phyloP scores from a whole-genome alignment of 2,888 invertebrate genomes.

The Tachina fera region DNA sequence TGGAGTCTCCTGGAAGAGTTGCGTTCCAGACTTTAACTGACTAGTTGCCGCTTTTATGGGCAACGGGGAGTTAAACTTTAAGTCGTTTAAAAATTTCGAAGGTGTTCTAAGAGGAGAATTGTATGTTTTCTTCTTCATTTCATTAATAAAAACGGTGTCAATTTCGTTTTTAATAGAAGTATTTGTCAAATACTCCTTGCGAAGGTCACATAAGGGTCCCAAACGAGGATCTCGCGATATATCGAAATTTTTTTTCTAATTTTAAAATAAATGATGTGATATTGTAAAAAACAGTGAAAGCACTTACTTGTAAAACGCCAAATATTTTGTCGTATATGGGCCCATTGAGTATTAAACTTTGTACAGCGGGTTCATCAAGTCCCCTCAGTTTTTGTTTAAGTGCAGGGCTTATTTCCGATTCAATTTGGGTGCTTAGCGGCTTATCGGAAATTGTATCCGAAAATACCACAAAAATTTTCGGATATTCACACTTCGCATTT shows the following conservation, averaged over 20 bases:
- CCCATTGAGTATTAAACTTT: slow-evolving; percentile 85
- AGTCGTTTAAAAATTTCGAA: slow-evolving; percentile 68
- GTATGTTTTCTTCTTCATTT: slow-evolving; percentile 42
- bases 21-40: slow-evolving; percentile 76
- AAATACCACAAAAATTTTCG: slow-evolving; percentile 79
- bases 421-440: slow-evolving; percentile 74
- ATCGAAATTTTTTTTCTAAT: slow-evolving; percentile 84
- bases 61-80: slow-evolving; percentile 80
- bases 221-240: slow-evolving; percentile 85
- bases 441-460: slow-evolving; percentile 77
- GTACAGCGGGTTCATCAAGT: slow-evolving; percentile 85
- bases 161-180: slow-evolving; percentile 85
- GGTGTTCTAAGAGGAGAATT: slow-evolving; percentile 61
- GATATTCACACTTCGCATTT: slow-evolving; percentile 71
- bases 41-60: slow-evolving; percentile 78
- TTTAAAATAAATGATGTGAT: background rate
- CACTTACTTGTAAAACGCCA: slow-evolving; percentile 84
- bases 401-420: slow-evolving; percentile 71
- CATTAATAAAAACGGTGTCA: slow-evolving; percentile 75
- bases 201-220: slow-evolving; percentile 85
- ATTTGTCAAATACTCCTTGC: slow-evolving; percentile 85
- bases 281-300: slow-evolving; percentile 7
- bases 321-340: slow-evolving; percentile 86
- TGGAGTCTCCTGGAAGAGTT: slow-evolving; percentile 82
- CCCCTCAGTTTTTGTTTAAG: slow-evolving; percentile 84